Conservation (phyloP, 2,888 invertebrate genomes). For the Taenaris catops region DNA sequence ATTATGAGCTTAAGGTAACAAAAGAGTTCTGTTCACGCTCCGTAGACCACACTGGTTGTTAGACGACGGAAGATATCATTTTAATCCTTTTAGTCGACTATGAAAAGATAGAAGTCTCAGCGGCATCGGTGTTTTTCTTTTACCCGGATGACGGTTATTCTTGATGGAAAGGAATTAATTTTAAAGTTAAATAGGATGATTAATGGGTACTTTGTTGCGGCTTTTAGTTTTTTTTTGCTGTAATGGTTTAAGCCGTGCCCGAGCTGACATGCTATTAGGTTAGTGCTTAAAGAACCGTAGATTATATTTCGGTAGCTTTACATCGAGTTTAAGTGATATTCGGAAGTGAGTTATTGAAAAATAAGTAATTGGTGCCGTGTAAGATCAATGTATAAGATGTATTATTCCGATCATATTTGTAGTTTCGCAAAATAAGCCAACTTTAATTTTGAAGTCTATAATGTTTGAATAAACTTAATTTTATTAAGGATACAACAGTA, state of each 20-base stretch:
- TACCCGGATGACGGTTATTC: conserved; percentile 36
- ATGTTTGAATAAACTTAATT: too few species aligned
- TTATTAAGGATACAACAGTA: too few species aligned
- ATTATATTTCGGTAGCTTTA: too few species aligned
- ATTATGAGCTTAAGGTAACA: conserved; percentile 78
- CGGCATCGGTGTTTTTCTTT: conserved; percentile 64
- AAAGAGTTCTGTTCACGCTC: conserved; percentile 71
- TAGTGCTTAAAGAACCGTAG: too few species aligned
- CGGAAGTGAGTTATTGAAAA: too few species aligned
- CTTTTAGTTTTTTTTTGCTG: conserved; percentile 1
- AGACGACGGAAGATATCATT: conserved; percentile 77
- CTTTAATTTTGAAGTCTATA: too few species aligned
- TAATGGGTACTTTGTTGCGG: conserved; percentile 5
- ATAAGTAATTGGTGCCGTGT: too few species aligned
- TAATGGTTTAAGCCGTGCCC: neutral
- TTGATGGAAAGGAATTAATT: conserved; percentile 22
- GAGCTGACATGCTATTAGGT: too few species aligned
- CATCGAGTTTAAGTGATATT: too few species aligned
- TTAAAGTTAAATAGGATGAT: conserved; percentile 17
- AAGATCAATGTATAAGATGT: too few species aligned
- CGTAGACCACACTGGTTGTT: conserved; percentile 73
- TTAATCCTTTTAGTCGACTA: conserved; percentile 80
- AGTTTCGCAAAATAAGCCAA: too few species aligned
- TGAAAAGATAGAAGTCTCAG: conserved; percentile 72
- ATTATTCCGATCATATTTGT: too few species aligned